These are phyloP conservation scores for Phenacoccus solenopsis DNA, from an alignment of 1,140 invertebrate genomes.

Conservation along the genomic window DNA sequence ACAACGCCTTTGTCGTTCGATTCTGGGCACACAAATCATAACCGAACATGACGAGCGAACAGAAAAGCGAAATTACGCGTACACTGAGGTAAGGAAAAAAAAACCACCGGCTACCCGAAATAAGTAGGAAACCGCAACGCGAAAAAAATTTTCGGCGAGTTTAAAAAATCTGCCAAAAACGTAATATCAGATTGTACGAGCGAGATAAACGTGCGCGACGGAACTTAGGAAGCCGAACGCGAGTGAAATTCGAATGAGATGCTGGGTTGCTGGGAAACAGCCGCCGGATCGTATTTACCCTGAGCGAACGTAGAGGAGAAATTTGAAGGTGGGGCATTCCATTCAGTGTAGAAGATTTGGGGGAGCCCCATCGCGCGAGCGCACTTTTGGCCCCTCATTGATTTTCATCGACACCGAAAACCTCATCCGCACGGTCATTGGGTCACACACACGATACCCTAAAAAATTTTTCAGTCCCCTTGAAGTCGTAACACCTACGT, in stretches of 20 bases:
- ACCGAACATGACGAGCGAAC: neutral
- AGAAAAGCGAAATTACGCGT: too few relatives aligned
- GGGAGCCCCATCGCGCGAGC: neutral
- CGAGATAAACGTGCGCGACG: neutral
- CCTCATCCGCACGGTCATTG: slow-evolving; percentile 12
- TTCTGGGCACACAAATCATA: neutral
- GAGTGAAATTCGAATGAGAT: slow-evolving; percentile 10
- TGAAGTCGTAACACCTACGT: neutral
- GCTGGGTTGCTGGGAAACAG: slow-evolving; percentile 12
- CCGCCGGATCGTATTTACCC: slow-evolving; percentile 8
- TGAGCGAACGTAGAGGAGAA: neutral
- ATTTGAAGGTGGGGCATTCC: slow-evolving; percentile 12
- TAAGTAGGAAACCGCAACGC: neutral
- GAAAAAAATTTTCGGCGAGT: neutral
- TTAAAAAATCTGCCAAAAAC: neutral
- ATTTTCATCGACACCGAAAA: slow-evolving; percentile 16
- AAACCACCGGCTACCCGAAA: too few relatives aligned
- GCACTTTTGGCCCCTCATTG: slow-evolving; percentile 16
- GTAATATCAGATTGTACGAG: neutral
- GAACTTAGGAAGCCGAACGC: neutral
- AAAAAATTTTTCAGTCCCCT: neutral
- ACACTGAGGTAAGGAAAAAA: neutral
- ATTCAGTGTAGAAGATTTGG: neutral
- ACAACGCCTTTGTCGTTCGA: neutral
- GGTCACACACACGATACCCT: slow-evolving; percentile 10